Percentiles rank a stretch among this genome's conserved stretches.
Conservation (phyloP, 2,797 vertebrate genomes). For the Enteromius thamalakanensis region DNA sequence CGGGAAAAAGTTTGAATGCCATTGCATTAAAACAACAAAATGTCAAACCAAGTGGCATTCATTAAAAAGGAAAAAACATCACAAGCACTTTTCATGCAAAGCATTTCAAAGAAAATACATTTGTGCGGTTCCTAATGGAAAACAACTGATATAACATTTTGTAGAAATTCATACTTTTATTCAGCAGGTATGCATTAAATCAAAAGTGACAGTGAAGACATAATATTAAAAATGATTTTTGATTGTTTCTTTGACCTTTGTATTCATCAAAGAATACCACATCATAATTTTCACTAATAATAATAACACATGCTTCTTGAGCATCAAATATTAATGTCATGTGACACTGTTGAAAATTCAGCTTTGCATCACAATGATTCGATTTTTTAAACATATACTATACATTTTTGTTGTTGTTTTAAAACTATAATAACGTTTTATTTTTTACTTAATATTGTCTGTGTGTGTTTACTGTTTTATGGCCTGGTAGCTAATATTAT, state of each 20-base stretch:
- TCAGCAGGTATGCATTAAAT: background rate
- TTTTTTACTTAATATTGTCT: too few relatives aligned
- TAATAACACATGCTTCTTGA: background rate
- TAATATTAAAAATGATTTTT: background rate
- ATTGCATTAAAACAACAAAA: constrained; percentile 1
- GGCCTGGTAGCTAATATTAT: too few relatives aligned
- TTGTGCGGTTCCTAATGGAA: background rate
- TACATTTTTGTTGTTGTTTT: too few relatives aligned
- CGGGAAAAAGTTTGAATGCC: background rate
- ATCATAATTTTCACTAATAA: background rate
- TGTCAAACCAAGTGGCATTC: constrained; percentile 9
- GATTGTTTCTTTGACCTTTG: background rate
- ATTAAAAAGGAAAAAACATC: background rate
- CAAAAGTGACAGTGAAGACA: background rate
- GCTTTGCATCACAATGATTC: background rate
- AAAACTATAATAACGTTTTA: too few relatives aligned
- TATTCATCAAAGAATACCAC: background rate
- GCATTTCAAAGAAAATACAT: background rate
- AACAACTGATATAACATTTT: background rate
- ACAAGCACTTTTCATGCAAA: background rate
- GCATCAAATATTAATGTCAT: background rate
- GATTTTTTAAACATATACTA: background rate
- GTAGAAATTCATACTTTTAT: background rate
- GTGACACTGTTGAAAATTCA: background rate
- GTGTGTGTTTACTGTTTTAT: too few relatives aligned